Evolutionary conservation across 53 echinoderm and acorn worm genomes (phyloP).

Genomic region (Apostichopus leukothele): DNA sequence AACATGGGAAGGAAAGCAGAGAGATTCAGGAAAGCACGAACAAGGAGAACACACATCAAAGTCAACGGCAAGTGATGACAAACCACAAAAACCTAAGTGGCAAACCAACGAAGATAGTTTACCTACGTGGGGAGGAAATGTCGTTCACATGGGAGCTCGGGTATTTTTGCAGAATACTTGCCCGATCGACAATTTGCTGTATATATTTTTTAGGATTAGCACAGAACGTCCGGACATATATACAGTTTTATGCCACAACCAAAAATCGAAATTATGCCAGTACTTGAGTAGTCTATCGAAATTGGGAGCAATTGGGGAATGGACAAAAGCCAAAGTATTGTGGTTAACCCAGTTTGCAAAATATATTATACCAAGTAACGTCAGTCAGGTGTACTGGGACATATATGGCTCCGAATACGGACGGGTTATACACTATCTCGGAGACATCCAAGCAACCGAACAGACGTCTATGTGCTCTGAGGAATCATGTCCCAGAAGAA

Average conservation of each 20-base stretch:
- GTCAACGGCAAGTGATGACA: neutral
- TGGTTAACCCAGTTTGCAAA: conserved; percentile 4
- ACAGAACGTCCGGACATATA: conserved; percentile 21
- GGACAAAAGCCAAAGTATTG: conserved; percentile 3
- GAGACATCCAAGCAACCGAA: neutral
- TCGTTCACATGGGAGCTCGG: neutral
- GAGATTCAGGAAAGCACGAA: neutral
- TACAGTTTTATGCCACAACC: neutral
- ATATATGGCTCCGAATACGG: conserved; percentile 20
- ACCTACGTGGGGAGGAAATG: conserved; percentile 10
- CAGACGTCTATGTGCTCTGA: neutral
- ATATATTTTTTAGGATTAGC: conserved; percentile 9
- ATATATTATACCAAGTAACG: neutral
- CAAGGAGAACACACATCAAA: neutral
- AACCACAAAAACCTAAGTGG: neutral
- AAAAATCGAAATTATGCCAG: neutral
- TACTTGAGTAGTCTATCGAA: neutral
- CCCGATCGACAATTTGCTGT: conserved; percentile 24
- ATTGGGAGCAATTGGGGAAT: neutral
- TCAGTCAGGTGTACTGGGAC: neutral
- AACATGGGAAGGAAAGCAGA: neutral
- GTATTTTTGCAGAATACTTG: neutral
- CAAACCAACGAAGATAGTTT: neutral
- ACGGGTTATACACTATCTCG: neutral
- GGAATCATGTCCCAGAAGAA: neutral